Conservation (phyloP, 2,888 invertebrate species). For the Pristionchus arcanus region DNA sequence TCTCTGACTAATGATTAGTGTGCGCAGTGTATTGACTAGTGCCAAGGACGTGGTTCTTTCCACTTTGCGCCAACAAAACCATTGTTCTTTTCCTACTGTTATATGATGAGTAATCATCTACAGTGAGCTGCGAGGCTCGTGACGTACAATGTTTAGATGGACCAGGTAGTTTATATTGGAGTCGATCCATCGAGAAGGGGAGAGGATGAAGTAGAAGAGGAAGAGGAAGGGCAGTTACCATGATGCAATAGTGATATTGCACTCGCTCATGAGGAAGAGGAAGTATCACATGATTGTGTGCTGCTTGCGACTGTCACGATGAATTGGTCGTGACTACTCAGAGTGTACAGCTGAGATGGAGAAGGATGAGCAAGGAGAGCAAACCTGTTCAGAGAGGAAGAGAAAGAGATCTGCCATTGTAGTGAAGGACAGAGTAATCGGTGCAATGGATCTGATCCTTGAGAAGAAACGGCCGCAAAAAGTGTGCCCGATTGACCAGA, state of each 20-base stretch:
- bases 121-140: background rate
- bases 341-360: conserved; percentile 29
- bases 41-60: conserved; percentile 18
- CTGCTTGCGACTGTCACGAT: conserved; percentile 6
- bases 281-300: background rate
- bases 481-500: conserved; percentile 6
- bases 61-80: background rate
- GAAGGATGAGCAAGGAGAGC: background rate
- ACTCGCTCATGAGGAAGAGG: conserved; percentile 10
- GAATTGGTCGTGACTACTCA: conserved; percentile 23
- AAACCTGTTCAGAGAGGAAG: conserved; percentile 7
- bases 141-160: conserved; percentile 14
- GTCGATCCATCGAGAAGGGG: background rate
- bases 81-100: background rate
- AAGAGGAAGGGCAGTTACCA: background rate
- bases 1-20: conserved; percentile 27
- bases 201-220: background rate
- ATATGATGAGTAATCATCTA: background rate
- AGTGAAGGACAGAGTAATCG: background rate
- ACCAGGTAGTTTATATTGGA: conserved; percentile 22
- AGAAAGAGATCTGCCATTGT: conserved; percentile 28
- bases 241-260: conserved; percentile 16
- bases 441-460: background rate
- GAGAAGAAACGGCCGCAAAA: background rate
- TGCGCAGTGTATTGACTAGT: background rate